A percentile compares a stretch with the other conserved stretches of the same genome.
phyloP scores from a whole-genome alignment of 2,113 vertebrate species.

The Aix galericulata region DNA sequence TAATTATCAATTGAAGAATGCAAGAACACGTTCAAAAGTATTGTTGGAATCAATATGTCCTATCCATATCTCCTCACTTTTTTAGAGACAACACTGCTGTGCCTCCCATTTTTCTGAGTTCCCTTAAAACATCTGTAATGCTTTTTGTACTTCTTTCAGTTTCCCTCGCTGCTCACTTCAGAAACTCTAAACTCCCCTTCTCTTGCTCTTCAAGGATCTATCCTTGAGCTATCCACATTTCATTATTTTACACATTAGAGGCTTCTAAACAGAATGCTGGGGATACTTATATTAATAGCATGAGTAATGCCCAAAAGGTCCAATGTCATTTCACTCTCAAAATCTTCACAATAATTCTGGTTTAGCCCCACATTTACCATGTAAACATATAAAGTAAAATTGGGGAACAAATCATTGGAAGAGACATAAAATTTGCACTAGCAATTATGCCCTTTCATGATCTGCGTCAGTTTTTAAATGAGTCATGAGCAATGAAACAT shows the following conservation, averaged over 20 bases:
- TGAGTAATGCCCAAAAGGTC: not conserved
- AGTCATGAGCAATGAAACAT: not conserved
- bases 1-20: not conserved
- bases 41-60: not conserved
- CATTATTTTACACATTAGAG: not conserved
- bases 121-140: not conserved
- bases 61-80: rapidly evolving
- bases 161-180: not conserved
- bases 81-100: rapidly evolving
- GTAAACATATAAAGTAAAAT: not conserved
- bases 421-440: not conserved
- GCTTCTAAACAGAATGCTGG: not conserved
- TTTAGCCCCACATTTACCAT: not conserved
- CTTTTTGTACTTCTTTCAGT: not conserved
- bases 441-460: not conserved
- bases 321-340: not conserved
- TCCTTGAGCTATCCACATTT: not conserved
- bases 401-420: not conserved
- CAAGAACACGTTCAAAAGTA: not conserved
- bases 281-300: not conserved
- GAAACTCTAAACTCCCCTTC: not conserved
- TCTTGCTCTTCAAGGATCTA: not conserved
- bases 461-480: not conserved
- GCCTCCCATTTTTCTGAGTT: not conserved
- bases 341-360: not conserved